A percentile compares a stretch with the other conserved stretches of the same genome.
Conservation (phyloP, 2,888 invertebrate species). For the Agrenia bidenticulata region DNA sequence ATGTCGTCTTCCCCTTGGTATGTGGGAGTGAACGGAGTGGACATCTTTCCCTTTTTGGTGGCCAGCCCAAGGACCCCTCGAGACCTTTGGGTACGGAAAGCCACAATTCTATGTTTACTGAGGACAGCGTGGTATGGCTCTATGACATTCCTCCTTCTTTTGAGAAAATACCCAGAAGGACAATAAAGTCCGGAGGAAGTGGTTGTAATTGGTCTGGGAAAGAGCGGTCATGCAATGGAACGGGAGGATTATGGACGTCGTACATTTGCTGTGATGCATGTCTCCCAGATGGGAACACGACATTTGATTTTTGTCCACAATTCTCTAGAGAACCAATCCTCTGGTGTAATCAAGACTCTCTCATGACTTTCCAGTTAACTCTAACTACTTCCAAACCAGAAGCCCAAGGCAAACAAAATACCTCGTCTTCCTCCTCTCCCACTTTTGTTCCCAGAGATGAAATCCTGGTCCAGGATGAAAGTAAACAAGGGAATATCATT, state of each 20-base stretch:
- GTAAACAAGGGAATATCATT: constrained; percentile 7
- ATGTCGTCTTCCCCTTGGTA: constrained; percentile 38
- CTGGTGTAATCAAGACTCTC: constrained; percentile 52
- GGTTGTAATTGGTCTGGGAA: constrained; percentile 21
- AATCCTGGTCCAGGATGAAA: constrained; percentile 14
- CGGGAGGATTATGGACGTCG: constrained; percentile 53
- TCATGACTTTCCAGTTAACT: constrained; percentile 51
- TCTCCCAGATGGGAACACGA: constrained; percentile 49
- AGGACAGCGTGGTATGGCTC: constrained; percentile 48
- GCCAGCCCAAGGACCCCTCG: constrained; percentile 15
- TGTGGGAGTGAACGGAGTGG: constrained; percentile 38
- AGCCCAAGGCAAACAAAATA: constrained; percentile 7
- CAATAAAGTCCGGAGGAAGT: constrained; percentile 9
- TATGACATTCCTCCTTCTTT: constrained; percentile 37
- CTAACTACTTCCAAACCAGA: neutral
- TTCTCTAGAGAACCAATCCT: constrained; percentile 51
- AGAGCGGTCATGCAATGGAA: constrained; percentile 20
- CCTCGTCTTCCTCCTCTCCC: constrained; percentile 10
- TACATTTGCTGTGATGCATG: constrained; percentile 54
- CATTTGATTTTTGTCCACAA: constrained; percentile 52
- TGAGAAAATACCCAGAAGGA: constrained; percentile 2
- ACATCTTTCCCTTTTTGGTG: constrained; percentile 47
- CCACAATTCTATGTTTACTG: constrained; percentile 33
- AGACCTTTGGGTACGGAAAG: constrained; percentile 16
- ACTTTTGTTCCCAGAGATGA: constrained; percentile 21